Evolutionary conservation across 2,113 vertebrate species (phyloP).

Genomic region (Macaca mulatta): DNA sequence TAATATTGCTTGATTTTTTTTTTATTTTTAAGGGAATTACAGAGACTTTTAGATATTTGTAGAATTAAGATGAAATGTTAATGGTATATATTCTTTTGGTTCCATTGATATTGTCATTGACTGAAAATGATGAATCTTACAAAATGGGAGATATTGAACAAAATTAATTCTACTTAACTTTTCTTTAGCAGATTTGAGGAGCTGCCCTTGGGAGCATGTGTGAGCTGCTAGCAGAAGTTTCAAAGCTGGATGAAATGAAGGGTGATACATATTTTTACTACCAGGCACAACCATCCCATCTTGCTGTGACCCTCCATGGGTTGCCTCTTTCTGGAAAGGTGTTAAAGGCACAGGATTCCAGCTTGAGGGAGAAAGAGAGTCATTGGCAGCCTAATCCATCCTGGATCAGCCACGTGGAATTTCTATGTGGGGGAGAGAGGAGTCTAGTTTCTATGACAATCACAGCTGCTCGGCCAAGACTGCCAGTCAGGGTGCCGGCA

Average conservation of each 20-base stretch:
- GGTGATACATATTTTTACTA: background rate
- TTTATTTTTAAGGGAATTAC: background rate
- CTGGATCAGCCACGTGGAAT: slow-evolving; percentile 12
- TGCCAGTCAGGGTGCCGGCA: slow-evolving; percentile 29
- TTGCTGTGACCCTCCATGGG: background rate
- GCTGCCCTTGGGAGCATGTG: background rate
- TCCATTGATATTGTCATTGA: background rate
- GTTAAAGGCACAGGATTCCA: background rate
- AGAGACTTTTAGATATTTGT: background rate
- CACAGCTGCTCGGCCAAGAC: slow-evolving; percentile 66
- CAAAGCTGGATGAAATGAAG: background rate
- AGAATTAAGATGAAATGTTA: background rate
- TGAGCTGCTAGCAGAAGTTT: background rate
- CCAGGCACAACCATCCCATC: background rate
- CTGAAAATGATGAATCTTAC: background rate
- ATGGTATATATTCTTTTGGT: background rate
- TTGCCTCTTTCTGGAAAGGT: background rate
- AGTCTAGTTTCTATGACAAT: slow-evolving; percentile 68
- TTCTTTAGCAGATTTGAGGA: background rate
- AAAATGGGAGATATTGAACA: background rate
- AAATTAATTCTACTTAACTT: background rate
- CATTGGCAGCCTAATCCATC: background rate
- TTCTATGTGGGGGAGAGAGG: slow-evolving; percentile 2
- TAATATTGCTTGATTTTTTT: background rate
- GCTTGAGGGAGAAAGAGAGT: background rate